phyloP scores from a whole-genome alignment of 2,113 vertebrate species.

The Potamarius usumacintae region DNA sequence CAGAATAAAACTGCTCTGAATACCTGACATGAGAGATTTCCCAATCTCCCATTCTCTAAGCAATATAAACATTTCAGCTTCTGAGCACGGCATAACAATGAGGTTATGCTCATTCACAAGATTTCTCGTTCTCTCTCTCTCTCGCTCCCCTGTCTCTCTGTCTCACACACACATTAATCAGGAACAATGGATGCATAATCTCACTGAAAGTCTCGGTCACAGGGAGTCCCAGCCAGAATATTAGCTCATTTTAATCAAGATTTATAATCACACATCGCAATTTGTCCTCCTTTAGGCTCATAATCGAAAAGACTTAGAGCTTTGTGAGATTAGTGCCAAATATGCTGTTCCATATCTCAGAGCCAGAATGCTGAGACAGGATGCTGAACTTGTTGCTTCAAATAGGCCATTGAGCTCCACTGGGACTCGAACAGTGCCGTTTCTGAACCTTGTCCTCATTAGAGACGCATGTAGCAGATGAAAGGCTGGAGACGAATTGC shows the following conservation, averaged over 20 bases:
- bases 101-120: conserved; percentile 10
- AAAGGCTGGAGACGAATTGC: conserved; percentile 27
- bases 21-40: conserved; percentile 5
- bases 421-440: conserved; percentile 39
- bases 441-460: conserved; percentile 37
- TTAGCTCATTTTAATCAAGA: conserved; percentile 22
- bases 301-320: neutral
- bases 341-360: neutral
- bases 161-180: neutral
- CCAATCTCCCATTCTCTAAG: neutral
- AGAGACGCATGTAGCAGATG: conserved; percentile 26
- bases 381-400: conserved; percentile 10
- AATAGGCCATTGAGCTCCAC: conserved; percentile 40
- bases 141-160: neutral
- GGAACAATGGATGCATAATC: conserved; percentile 7
- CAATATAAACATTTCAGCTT: conserved; percentile 16
- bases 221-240: neutral
- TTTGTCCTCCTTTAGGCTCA: neutral
- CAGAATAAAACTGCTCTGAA: conserved; percentile 15
- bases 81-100: conserved; percentile 9
- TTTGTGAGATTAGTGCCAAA: conserved; percentile 12
- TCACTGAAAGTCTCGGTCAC: neutral
- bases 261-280: neutral
- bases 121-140: neutral
- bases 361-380: neutral